Percentiles rank a stretch among this genome's conserved stretches.
phyloP scores from a whole-genome alignment of 2,797 vertebrate genomes.

The Cichlasoma orientale region DNA sequence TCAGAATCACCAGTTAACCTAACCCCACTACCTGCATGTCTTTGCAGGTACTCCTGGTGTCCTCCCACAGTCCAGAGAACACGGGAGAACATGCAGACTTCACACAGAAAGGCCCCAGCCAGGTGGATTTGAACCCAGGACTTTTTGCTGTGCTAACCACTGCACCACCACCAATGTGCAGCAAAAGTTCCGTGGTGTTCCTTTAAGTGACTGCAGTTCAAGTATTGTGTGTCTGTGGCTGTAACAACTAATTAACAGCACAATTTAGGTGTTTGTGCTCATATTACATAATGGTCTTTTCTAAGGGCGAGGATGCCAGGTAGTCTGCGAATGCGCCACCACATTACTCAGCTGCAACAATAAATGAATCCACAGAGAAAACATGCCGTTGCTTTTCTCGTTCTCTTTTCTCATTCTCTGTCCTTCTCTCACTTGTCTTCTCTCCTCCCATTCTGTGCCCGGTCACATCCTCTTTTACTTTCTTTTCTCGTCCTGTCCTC shows the following conservation, averaged over 20 bases:
- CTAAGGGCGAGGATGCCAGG: slow-evolving; percentile 20
- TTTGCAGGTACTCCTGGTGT: no score
- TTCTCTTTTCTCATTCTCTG: slow-evolving; percentile 18
- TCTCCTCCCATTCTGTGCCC: neutral
- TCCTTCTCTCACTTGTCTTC: slow-evolving; percentile 39
- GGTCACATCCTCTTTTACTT: slow-evolving; percentile 33
- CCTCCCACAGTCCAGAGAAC: no score
- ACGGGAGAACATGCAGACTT: no score
- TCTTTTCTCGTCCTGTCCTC: slow-evolving; percentile 32
- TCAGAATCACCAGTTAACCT: no score
- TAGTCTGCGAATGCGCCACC: slow-evolving; percentile 50
- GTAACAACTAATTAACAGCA: slow-evolving; percentile 22
- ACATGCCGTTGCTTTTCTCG: slow-evolving; percentile 22
- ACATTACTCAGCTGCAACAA: slow-evolving; percentile 44
- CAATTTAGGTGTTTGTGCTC: slow-evolving; percentile 21
- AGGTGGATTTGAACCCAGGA: no score
- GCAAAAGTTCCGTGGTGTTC: neutral
- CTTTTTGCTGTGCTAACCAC: no score
- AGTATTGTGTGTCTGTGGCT: neutral
- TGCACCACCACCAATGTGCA: no score
- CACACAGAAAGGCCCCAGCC: no score
- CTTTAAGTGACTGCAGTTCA: slow-evolving; percentile 1
- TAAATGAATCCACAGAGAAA: slow-evolving; percentile 19
- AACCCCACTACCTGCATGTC: no score
- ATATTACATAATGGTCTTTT: slow-evolving; percentile 41